Conservation (phyloP, 1,140 invertebrate species). For the Meloidogyne floridensis region DNA sequence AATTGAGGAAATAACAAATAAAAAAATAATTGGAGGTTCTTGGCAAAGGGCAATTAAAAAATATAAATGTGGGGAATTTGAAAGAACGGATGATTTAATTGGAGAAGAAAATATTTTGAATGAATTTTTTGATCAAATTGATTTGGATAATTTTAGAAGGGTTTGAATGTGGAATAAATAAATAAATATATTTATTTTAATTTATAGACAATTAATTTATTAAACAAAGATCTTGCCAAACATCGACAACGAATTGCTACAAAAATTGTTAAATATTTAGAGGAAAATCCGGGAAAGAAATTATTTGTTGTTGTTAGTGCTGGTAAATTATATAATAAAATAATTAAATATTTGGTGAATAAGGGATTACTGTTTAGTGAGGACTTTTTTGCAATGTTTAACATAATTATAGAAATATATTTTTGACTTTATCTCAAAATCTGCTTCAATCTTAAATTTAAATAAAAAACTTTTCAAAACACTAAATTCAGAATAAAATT, state of each 20-base stretch:
- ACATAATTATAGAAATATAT: no score
- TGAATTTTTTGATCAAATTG: background rate
- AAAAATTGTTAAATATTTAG: conserved; percentile 11
- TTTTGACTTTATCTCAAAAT: no score
- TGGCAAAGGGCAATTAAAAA: background rate
- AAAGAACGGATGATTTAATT: conserved; percentile 16
- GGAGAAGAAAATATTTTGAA: background rate
- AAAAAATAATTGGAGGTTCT: background rate
- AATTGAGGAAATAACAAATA: conserved; percentile 9
- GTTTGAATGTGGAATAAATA: background rate
- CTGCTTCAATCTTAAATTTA: no score
- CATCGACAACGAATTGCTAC: conserved; percentile 7
- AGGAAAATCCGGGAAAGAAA: conserved; percentile 19
- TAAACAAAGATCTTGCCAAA: background rate
- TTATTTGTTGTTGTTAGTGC: conserved; percentile 3
- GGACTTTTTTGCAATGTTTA: no score
- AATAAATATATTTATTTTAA: background rate
- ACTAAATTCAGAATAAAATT: no score
- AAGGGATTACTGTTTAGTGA: no score
- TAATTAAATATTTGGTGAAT: background rate
- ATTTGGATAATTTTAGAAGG: background rate
- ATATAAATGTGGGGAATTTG: conserved; percentile 16
- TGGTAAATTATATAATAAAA: background rate
- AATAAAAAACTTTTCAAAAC: no score
- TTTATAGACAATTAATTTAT: background rate